Conservation (phyloP, 2,113 vertebrate genomes). For the Etheostoma cragini region DNA sequence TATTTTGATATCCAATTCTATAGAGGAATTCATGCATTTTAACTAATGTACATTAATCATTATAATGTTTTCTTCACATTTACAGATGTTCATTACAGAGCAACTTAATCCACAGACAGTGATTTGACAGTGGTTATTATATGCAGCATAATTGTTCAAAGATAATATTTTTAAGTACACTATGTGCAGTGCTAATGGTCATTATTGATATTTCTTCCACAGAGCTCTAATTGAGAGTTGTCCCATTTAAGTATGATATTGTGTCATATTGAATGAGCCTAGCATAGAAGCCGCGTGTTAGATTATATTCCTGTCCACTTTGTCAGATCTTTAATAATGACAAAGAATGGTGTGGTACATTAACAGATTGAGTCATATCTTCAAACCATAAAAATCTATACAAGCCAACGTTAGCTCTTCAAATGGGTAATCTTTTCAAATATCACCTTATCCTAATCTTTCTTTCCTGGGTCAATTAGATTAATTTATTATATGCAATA, state of each 20-base stretch:
- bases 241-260: neutral
- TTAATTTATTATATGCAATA: neutral
- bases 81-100: neutral
- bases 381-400: slow-evolving; percentile 12
- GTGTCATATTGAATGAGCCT: slow-evolving; percentile 19
- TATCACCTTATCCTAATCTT: neutral
- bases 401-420: neutral
- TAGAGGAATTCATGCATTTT: neutral
- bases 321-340: slow-evolving; percentile 35
- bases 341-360: neutral
- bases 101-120: neutral
- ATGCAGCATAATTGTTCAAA: neutral
- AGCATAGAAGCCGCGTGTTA: neutral
- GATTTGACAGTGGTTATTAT: neutral
- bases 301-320: slow-evolving; percentile 23
- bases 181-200: neutral
- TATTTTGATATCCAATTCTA: neutral
- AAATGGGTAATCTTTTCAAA: neutral
- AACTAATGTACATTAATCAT: neutral
- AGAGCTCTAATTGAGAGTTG: neutral
- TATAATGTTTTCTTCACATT: neutral
- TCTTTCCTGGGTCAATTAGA: neutral
- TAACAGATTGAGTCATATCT: slow-evolving; percentile 27
- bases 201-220: neutral
- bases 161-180: neutral